phyloP scores from a whole-genome alignment of 2,113 vertebrate genomes.

The Perccottus glenii region DNA sequence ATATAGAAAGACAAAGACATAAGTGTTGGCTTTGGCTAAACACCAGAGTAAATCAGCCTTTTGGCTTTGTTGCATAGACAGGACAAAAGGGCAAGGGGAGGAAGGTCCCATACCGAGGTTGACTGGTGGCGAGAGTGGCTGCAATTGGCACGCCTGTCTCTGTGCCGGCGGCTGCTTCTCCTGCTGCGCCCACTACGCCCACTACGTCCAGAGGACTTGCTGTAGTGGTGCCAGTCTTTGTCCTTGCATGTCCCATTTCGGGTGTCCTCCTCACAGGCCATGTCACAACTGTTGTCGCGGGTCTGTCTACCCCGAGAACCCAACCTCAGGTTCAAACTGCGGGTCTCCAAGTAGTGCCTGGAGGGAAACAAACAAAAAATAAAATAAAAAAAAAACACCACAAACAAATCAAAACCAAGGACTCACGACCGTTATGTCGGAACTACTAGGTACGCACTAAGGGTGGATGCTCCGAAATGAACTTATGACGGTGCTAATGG shows the following conservation, averaged over 20 bases:
- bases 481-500: conserved; percentile 19
- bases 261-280: conserved; percentile 75
- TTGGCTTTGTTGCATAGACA: conserved; percentile 49
- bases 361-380: conserved; percentile 2
- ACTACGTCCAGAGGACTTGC: conserved; percentile 89
- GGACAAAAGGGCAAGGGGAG: conserved; percentile 31
- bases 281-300: conserved; percentile 80
- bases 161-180: conserved; percentile 80
- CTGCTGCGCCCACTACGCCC: conserved; percentile 83
- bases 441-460: conserved; percentile 1
- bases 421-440: not conserved
- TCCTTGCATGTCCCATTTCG: conserved; percentile 63
- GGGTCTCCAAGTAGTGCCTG: conserved; percentile 76
- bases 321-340: conserved; percentile 74
- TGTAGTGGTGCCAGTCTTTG: conserved; percentile 88
- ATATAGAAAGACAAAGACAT: conserved; percentile 49
- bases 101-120: conserved; percentile 85
- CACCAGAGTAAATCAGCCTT: conserved; percentile 61
- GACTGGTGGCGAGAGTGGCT: conserved; percentile 83
- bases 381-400: not conserved
- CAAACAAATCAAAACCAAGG: conserved; percentile 16
- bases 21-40: conserved; percentile 58
- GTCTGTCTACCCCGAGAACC: conserved; percentile 74
- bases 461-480: conserved; percentile 33
- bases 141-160: conserved; percentile 82